Percentiles rank a stretch among this genome's conserved stretches.
Evolutionary conservation across 2,113 vertebrate genomes (phyloP).

Genomic region (Rhineura floridana): DNA sequence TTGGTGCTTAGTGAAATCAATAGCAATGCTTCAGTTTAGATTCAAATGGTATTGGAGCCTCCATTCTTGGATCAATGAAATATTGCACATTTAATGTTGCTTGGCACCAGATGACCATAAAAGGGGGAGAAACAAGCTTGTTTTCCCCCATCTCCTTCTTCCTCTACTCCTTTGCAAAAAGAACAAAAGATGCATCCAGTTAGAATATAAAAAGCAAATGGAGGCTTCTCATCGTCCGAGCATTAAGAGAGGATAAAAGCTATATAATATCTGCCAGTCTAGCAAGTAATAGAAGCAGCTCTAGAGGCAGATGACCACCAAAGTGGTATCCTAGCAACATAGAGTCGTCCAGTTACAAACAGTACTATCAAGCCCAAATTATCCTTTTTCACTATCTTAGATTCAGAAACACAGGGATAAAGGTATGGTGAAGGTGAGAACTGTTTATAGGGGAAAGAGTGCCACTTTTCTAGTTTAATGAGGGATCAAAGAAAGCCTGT

Average conservation of each 20-base stretch:
- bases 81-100: neutral
- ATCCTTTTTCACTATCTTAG: constrained; percentile 63
- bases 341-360: constrained; percentile 47
- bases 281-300: constrained; percentile 42
- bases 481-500: constrained; percentile 8
- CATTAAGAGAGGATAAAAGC: constrained; percentile 51
- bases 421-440: constrained; percentile 48
- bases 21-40: neutral
- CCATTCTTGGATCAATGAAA: neutral
- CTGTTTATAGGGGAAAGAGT: constrained; percentile 24
- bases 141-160: too few relatives aligned
- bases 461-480: constrained; percentile 40
- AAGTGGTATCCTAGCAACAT: constrained; percentile 71
- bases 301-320: constrained; percentile 58
- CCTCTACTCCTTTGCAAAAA: neutral
- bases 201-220: constrained; percentile 43
- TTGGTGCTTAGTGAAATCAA: neutral
- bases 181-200: neutral
- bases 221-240: constrained; percentile 31
- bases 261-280: constrained; percentile 51
- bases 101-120: constrained; percentile 1
- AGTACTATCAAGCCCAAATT: constrained; percentile 66
- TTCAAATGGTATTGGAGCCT: neutral
- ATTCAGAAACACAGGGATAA: constrained; percentile 45
- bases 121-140: constrained; percentile 1